Conservation (phyloP, 2,113 vertebrate species). For the Passer domesticus region DNA sequence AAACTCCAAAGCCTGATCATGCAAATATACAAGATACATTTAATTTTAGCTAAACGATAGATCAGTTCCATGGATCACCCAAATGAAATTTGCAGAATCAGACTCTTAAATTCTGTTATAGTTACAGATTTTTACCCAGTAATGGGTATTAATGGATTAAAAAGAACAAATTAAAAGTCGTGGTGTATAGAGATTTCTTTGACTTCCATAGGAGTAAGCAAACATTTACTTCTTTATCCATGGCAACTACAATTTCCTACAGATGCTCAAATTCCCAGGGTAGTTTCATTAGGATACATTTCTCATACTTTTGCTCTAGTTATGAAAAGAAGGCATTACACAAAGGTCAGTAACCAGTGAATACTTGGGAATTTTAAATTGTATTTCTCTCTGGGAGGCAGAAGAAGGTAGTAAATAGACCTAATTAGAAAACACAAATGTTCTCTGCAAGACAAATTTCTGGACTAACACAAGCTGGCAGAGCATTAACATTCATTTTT, state of each 20-base stretch:
- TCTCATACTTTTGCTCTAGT: neutral
- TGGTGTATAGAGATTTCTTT: neutral
- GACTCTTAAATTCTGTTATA: neutral
- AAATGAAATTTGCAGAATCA: neutral
- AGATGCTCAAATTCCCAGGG: neutral
- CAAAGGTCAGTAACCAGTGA: slow-evolving; percentile 9
- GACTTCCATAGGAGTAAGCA: neutral
- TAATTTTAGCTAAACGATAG: neutral
- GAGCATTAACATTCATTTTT: neutral
- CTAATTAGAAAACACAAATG: neutral
- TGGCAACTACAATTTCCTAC: neutral
- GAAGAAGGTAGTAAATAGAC: neutral
- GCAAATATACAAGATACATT: neutral
- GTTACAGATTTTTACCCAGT: neutral
- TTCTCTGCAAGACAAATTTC: slow-evolving; percentile 12
- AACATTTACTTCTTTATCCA: neutral
- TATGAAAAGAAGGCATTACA: neutral
- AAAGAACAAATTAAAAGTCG: neutral
- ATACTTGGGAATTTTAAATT: neutral
- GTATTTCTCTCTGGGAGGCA: neutral
- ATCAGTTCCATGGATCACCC: neutral
- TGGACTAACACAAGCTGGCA: neutral
- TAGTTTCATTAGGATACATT: neutral
- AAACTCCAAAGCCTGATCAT: neutral
- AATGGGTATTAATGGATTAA: neutral